These are phyloP conservation scores for Gymnothorax javanicus DNA, from an alignment of 2,797 vertebrate species.

Conservation along the genomic window DNA sequence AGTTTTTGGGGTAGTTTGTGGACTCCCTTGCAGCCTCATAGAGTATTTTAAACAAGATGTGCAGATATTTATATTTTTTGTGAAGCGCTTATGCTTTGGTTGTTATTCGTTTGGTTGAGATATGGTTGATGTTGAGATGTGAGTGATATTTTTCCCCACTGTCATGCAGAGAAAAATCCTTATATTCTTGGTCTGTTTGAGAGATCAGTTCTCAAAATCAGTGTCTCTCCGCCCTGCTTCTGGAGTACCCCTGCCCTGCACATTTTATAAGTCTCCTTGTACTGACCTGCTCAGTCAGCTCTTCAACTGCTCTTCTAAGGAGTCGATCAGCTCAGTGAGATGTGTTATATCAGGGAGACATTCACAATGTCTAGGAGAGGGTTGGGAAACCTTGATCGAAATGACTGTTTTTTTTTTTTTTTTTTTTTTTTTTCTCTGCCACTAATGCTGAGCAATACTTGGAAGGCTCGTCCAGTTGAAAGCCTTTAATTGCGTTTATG, in stretches of 20 bases:
- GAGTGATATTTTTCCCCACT: neutral
- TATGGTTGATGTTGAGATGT: neutral
- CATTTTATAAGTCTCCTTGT: neutral
- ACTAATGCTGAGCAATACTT: neutral
- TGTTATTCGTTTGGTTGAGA: neutral
- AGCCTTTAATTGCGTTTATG: constrained; percentile 1
- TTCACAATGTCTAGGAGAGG: no score
- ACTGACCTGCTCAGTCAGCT: no score
- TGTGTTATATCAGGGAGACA: no score
- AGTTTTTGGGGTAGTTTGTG: neutral
- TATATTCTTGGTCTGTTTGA: neutral
- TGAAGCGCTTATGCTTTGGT: neutral
- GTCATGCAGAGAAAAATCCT: neutral
- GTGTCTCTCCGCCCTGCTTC: no score
- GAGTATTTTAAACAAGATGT: neutral
- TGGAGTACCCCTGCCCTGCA: no score
- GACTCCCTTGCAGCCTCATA: neutral
- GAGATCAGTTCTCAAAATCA: neutral
- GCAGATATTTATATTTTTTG: constrained; percentile 12
- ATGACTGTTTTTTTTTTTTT: neutral
- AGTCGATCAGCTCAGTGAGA: no score
- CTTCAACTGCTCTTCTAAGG: no score
- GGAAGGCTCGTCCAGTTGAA: neutral
- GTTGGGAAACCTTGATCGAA: no score
- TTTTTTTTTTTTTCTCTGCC: neutral